These are phyloP conservation scores for Latrodectus geometricus DNA, from an alignment of 1,140 invertebrate species.

Conservation along the genomic window DNA sequence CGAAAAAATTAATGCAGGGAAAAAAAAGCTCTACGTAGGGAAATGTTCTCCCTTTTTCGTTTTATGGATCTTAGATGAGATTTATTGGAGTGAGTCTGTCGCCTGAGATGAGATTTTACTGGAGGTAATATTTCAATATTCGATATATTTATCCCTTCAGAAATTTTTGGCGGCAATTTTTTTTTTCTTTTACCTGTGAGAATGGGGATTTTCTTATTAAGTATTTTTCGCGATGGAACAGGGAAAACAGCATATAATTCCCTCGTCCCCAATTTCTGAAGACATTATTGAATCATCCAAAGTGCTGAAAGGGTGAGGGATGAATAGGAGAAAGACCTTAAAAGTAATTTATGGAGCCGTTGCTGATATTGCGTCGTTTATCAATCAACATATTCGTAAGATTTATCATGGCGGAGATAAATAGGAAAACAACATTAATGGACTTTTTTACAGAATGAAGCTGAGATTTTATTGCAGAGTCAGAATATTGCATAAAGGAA, in stretches of 20 bases:
- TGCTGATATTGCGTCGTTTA: constrained; percentile 16
- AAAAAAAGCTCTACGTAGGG: no score
- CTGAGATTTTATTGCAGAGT: no score
- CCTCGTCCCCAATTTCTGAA: constrained; percentile 17
- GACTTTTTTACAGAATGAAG: no score
- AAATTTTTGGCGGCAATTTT: neutral
- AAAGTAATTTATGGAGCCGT: constrained; percentile 14
- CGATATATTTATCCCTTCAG: constrained; percentile 13
- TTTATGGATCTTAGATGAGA: constrained; percentile 50
- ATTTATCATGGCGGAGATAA: neutral
- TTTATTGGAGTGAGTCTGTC: constrained; percentile 49
- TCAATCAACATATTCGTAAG: neutral
- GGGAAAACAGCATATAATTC: constrained; percentile 10
- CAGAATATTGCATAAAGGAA: no score
- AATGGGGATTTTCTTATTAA: constrained; percentile 17
- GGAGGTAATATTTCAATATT: constrained; percentile 59
- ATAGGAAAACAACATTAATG: no score
- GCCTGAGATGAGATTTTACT: constrained; percentile 52
- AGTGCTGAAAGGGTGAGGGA: neutral
- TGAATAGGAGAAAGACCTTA: constrained; percentile 1
- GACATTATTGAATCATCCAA: constrained; percentile 31
- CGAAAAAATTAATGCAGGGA: no score
- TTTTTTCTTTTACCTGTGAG: neutral
- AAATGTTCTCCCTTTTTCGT: constrained; percentile 27
- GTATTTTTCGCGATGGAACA: neutral